Evolutionary conservation across 1,140 invertebrate species (phyloP).

Genomic region (Leucophenga varia): DNA sequence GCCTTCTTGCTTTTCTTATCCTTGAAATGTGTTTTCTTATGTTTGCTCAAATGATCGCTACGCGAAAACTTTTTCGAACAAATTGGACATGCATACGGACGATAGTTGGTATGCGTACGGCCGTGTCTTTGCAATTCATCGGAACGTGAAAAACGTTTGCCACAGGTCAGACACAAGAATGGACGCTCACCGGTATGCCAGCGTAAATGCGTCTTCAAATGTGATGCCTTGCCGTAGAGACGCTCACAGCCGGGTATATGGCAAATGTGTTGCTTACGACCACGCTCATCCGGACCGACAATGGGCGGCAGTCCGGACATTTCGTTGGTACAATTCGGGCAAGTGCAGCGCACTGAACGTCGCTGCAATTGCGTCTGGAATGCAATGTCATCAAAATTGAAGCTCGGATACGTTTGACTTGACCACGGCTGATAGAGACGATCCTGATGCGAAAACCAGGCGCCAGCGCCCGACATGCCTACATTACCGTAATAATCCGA

Average conservation of each 20-base stretch:
- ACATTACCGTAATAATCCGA: conserved; percentile 51
- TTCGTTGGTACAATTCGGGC: conserved; percentile 72
- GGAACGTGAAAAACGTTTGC: conserved; percentile 84
- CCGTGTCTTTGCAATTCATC: conserved; percentile 84
- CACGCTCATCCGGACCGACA: conserved; percentile 62
- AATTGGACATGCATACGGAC: conserved; percentile 72
- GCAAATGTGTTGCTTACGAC: conserved; percentile 82
- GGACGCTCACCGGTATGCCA: conserved; percentile 82
- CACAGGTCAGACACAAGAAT: conserved; percentile 76
- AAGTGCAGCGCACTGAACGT: conserved; percentile 66
- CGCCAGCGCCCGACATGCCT: conserved; percentile 31
- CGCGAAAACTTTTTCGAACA: conserved; percentile 80
- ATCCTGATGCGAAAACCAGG: conserved; percentile 51
- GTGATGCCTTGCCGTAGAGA: conserved; percentile 89
- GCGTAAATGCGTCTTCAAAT: conserved; percentile 82
- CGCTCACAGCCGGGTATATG: conserved; percentile 90
- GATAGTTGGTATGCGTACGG: conserved; percentile 81
- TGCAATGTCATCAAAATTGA: conserved; percentile 51
- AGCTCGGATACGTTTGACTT: conserved; percentile 44
- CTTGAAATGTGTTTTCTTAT: conserved; percentile 74
- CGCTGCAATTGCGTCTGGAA: conserved; percentile 52
- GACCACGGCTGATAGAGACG: conserved; percentile 50
- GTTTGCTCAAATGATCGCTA: conserved; percentile 83
- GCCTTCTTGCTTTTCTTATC: conserved; percentile 53
- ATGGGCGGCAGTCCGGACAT: conserved; percentile 63